A percentile compares a stretch with the other conserved stretches of the same genome.
Evolutionary conservation across 2,888 invertebrate species (phyloP).

Genomic region (Tenthredo scrophulariae): DNA sequence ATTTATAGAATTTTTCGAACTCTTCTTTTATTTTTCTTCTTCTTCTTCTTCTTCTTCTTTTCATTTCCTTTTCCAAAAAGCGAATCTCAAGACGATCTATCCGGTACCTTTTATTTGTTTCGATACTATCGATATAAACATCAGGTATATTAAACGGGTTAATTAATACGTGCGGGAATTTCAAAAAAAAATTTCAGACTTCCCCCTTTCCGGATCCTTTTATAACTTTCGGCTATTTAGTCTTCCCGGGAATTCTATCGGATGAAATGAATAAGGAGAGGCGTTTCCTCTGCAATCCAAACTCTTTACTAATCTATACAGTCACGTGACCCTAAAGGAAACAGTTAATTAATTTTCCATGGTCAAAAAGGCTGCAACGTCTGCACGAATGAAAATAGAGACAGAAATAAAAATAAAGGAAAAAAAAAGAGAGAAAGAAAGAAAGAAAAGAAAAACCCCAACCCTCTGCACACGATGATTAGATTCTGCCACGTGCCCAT

Average conservation of each 20-base stretch:
- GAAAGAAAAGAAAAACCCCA: neutral
- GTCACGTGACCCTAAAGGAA: neutral
- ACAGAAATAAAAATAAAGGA: neutral
- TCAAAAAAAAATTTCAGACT: too few species aligned
- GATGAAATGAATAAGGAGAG: neutral
- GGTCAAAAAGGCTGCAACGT: neutral
- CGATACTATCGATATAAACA: too few species aligned
- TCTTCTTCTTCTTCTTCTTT: too few species aligned
- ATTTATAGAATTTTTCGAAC: too few species aligned
- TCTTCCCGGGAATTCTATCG: neutral
- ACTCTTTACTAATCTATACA: neutral
- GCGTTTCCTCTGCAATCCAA: neutral
- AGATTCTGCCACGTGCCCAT: slow-evolving; percentile 47
- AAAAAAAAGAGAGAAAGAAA: neutral
- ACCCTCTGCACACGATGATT: slow-evolving; percentile 14
- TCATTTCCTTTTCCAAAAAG: too few species aligned
- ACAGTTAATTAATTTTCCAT: slow-evolving; percentile 23
- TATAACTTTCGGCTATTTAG: too few species aligned
- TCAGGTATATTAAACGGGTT: too few species aligned
- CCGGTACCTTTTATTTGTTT: too few species aligned
- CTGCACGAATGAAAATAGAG: neutral
- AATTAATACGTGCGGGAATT: too few species aligned
- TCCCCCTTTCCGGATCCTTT: too few species aligned
- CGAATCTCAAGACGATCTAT: too few species aligned
- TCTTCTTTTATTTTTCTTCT: too few species aligned